Conservation (phyloP, 2,113 vertebrate species). For the Hypomesus transpacificus region DNA sequence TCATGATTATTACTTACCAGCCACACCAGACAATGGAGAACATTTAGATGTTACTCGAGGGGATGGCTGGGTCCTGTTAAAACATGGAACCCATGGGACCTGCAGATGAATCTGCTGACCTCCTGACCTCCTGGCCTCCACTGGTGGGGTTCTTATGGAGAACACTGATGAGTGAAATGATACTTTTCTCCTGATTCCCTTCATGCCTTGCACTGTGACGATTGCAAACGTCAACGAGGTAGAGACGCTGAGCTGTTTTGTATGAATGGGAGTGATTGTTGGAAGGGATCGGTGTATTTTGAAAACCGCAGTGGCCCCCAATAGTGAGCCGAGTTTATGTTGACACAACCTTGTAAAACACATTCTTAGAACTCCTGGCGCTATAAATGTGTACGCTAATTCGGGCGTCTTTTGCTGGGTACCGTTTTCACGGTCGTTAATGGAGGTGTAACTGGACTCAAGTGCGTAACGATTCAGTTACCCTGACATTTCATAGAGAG, state of each 20-base stretch:
- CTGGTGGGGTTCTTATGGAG: constrained; percentile 31
- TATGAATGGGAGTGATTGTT: neutral
- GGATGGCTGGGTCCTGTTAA: constrained; percentile 34
- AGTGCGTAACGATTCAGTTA: constrained; percentile 60
- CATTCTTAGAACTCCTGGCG: constrained; percentile 51
- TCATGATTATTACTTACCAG: constrained; percentile 41
- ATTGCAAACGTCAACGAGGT: neutral
- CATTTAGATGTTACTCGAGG: constrained; percentile 27
- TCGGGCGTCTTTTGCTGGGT: constrained; percentile 51
- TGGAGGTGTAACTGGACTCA: constrained; percentile 63
- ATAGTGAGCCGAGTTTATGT: neutral
- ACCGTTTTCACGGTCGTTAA: constrained; percentile 60
- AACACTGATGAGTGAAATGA: constrained; percentile 35
- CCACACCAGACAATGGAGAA: constrained; percentile 36
- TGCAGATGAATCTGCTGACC: constrained; percentile 48
- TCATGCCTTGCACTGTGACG: constrained; percentile 46
- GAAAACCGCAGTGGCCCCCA: neutral
- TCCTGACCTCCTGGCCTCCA: constrained; percentile 30
- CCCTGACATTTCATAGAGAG: constrained; percentile 65
- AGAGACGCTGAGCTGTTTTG: neutral
- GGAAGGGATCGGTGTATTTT: constrained; percentile 11
- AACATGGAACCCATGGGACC: constrained; percentile 33
- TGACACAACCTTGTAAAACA: constrained; percentile 41
- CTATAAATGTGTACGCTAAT: constrained; percentile 61
- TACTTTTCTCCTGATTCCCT: constrained; percentile 28